phyloP scores from a whole-genome alignment of 2,797 vertebrate genomes.

The Ficedula albicollis region DNA sequence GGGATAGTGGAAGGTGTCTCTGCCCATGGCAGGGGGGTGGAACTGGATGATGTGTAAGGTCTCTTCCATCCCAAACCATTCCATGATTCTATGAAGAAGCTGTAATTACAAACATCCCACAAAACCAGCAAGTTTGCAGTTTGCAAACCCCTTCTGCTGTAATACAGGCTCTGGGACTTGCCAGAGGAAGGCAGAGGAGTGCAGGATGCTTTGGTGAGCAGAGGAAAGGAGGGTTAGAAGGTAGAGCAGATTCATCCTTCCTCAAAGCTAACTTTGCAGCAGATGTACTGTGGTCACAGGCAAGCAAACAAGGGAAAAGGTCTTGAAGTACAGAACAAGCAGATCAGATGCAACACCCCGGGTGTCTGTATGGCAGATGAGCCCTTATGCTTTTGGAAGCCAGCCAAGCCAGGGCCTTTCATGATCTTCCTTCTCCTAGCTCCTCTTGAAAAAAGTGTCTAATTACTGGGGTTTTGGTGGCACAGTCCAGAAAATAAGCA shows the following conservation, averaged over 20 bases:
- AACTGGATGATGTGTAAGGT: neutral
- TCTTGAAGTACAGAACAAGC: conserved; percentile 1
- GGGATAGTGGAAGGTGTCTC: neutral
- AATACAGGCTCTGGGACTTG: neutral
- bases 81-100: neutral
- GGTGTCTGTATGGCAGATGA: conserved; percentile 12
- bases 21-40: neutral
- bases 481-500: conserved; percentile 30
- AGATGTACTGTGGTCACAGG: conserved; percentile 20
- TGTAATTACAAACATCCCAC: neutral
- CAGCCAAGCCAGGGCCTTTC: conserved; percentile 16
- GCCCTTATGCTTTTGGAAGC: conserved; percentile 5
- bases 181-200: neutral
- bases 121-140: neutral
- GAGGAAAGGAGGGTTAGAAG: neutral
- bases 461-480: conserved; percentile 25
- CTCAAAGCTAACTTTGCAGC: neutral
- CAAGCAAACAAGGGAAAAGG: conserved; percentile 18
- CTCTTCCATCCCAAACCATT: neutral
- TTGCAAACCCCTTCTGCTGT: neutral
- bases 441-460: neutral
- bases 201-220: neutral
- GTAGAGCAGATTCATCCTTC: neutral
- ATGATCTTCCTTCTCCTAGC: neutral
- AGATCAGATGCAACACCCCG: conserved; percentile 3